phyloP scores from a whole-genome alignment of 2,113 vertebrate species.

The Actenoides lindsayi region DNA sequence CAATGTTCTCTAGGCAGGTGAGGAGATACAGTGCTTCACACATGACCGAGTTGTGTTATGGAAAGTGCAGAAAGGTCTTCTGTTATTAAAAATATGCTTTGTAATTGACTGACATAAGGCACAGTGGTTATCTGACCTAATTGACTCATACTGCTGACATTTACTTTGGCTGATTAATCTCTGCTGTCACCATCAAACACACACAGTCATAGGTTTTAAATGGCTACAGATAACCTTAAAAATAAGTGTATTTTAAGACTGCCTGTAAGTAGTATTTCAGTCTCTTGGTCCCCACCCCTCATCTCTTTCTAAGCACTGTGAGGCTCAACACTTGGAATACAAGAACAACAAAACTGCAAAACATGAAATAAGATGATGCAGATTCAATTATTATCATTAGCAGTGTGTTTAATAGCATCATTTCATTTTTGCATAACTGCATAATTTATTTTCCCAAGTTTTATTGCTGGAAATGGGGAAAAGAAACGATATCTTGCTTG shows the following conservation, averaged over 20 bases:
- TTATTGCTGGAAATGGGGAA: background rate
- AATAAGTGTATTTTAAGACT: background rate
- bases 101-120: constrained; percentile 5
- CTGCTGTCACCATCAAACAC: background rate
- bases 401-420: background rate
- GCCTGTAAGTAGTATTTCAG: background rate
- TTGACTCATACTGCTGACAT: background rate
- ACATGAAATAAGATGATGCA: background rate
- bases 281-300: background rate
- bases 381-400: background rate
- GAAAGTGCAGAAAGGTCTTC: background rate
- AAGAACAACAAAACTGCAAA: background rate
- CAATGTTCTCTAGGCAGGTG: background rate
- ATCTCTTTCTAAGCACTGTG: background rate
- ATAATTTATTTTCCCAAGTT: background rate
- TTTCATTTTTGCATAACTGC: background rate
- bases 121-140: constrained; percentile 19
- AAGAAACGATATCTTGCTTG: too few relatives aligned
- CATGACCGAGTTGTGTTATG: background rate
- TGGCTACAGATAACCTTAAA: background rate
- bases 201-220: background rate
- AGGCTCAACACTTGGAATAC: background rate
- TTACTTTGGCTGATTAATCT: constrained; percentile 25
- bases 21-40: background rate
- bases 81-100: background rate